Conservation (phyloP, 2,888 invertebrate genomes). For the Plusia festucae region DNA sequence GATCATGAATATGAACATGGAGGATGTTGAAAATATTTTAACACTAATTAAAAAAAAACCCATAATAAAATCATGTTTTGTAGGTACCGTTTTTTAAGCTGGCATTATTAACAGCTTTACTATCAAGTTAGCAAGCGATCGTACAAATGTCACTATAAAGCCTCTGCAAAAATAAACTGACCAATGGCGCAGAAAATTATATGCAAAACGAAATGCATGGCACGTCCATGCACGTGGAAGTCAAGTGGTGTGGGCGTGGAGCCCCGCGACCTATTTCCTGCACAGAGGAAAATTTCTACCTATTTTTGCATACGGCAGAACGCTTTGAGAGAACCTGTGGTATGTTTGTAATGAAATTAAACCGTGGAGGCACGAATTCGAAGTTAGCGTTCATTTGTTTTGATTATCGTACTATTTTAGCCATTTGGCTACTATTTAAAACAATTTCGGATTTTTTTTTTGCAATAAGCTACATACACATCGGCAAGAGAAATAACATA, state of each 20-base stretch:
- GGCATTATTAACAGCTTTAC: not conserved
- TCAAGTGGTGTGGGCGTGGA: constrained; percentile 16
- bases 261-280: constrained; percentile 30
- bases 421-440: not conserved
- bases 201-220: constrained; percentile 25
- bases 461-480: not conserved
- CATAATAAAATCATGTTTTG: too few species aligned
- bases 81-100: too few species aligned
- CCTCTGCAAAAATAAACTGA: not conserved
- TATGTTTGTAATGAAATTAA: constrained; percentile 7
- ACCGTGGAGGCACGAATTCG: constrained; percentile 7
- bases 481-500: not conserved
- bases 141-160: not conserved
- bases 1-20: too few species aligned
- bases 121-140: not conserved
- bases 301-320: not conserved
- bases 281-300: constrained; percentile 10
- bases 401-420: not conserved
- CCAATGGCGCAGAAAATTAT: constrained; percentile 7
- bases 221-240: constrained; percentile 29
- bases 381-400: constrained; percentile 3
- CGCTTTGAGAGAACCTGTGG: not conserved
- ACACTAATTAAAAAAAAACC: too few species aligned
- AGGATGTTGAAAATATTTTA: too few species aligned
- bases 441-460: not conserved